phyloP scores from a whole-genome alignment of 2,888 invertebrate species.

The Proisotoma minuta region DNA sequence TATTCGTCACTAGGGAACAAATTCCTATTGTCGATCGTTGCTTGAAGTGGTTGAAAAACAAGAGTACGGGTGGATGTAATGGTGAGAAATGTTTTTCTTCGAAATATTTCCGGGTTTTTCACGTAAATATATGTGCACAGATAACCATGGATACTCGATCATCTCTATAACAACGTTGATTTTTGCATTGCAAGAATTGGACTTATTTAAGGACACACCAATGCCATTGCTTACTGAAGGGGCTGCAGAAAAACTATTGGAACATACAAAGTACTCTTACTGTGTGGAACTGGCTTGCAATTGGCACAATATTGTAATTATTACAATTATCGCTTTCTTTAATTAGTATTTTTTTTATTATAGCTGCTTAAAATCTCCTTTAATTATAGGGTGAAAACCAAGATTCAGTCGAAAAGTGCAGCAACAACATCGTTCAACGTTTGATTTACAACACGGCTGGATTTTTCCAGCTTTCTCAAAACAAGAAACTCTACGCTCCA shows the following conservation, averaged over 20 bases:
- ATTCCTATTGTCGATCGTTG: background rate
- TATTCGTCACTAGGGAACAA: background rate
- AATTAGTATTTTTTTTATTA: background rate
- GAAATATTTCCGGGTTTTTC: too few species aligned
- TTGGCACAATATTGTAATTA: conserved; percentile 44
- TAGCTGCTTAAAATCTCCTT: background rate
- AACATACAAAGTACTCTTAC: conserved; percentile 47
- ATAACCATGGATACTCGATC: too few species aligned
- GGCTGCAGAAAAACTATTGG: background rate
- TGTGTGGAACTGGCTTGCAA: conserved; percentile 44
- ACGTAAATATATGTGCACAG: too few species aligned
- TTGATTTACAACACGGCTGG: background rate
- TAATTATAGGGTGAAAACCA: background rate
- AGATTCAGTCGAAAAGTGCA: background rate
- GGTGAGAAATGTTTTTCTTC: too few species aligned
- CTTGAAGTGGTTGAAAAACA: background rate
- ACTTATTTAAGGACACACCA: too few species aligned
- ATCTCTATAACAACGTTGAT: too few species aligned
- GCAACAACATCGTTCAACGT: background rate
- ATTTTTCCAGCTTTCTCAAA: background rate
- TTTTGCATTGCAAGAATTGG: too few species aligned
- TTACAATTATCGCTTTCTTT: too few species aligned
- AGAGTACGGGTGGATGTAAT: too few species aligned
- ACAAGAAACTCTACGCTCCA: too few species aligned
- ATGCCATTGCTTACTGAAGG: background rate